Evolutionary conservation across 2,888 invertebrate species (phyloP).

Genomic region (Drosophila longiperda): DNA sequence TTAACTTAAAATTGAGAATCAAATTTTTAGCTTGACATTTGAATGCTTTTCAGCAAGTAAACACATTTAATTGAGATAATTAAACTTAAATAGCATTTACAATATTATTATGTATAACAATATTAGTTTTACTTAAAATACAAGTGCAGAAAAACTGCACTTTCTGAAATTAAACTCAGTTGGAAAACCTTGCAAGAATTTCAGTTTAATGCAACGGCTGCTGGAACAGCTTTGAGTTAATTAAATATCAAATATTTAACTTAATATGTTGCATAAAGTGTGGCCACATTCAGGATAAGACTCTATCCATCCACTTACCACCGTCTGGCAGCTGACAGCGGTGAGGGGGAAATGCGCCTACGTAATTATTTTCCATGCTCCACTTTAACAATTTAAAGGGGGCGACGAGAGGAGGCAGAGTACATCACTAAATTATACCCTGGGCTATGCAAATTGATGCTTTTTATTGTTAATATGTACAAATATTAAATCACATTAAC

Average conservation of each 20-base stretch:
- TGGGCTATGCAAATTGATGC: background rate
- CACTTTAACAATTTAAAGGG: slow-evolving; percentile 68
- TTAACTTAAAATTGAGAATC: background rate
- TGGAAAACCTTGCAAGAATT: slow-evolving; percentile 46
- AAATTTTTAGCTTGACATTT: background rate
- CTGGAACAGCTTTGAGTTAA: slow-evolving; percentile 48
- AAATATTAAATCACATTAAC: background rate
- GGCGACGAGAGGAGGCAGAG: background rate
- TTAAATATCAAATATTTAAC: slow-evolving; percentile 54
- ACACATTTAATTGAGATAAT: background rate
- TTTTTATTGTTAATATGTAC: background rate
- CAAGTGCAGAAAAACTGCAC: background rate
- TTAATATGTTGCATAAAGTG: slow-evolving; percentile 54
- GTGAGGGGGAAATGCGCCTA: slow-evolving; percentile 43
- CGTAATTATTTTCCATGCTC: slow-evolving; percentile 76
- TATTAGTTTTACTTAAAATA: background rate
- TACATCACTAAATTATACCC: background rate
- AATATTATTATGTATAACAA: background rate
- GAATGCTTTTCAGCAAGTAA: background rate
- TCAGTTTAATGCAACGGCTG: slow-evolving; percentile 38
- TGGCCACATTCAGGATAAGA: slow-evolving; percentile 27
- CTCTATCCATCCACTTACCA: background rate
- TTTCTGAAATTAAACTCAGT: slow-evolving; percentile 19
- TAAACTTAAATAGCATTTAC: background rate
- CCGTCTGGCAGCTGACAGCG: slow-evolving; percentile 17